Evolutionary conservation across 1,140 invertebrate genomes (phyloP).

Genomic region (Orius insidiosus): DNA sequence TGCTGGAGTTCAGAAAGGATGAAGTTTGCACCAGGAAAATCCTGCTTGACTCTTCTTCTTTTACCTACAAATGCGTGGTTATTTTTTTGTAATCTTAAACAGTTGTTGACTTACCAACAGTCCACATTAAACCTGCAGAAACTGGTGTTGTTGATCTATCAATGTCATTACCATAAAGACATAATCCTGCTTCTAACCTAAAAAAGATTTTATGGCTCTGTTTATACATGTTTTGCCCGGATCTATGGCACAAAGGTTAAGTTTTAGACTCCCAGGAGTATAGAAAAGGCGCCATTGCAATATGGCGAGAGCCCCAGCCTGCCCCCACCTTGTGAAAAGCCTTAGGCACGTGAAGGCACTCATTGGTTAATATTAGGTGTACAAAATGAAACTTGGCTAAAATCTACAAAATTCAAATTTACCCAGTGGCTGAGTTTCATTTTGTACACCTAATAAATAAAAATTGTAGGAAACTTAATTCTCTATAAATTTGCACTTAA

Average conservation of each 20-base stretch:
- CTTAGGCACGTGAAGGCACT: no score
- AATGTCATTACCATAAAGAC: constrained; percentile 95
- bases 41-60: constrained; percentile 40
- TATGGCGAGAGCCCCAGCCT: no score
- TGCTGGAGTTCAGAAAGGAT: constrained; percentile 53
- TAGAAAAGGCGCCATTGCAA: no score
- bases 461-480: no score
- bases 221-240: not conserved
- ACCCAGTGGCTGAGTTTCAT: no score
- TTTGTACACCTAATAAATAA: no score
- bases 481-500: no score
- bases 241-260: not conserved
- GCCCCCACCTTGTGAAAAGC: no score
- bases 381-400: no score
- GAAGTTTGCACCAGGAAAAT: constrained; percentile 54
- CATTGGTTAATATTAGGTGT: no score
- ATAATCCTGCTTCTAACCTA: constrained; percentile 87
- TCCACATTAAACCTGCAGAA: constrained; percentile 82
- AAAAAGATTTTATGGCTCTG: constrained; percentile 22
- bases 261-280: no score
- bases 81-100: constrained; percentile 1
- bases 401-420: no score
- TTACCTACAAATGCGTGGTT: constrained; percentile 41
- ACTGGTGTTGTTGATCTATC: constrained; percentile 77
- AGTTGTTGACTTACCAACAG: constrained; percentile 41